Evolutionary conservation across 2,888 invertebrate genomes (phyloP).

Genomic region (Cheilosia variabilis): DNA sequence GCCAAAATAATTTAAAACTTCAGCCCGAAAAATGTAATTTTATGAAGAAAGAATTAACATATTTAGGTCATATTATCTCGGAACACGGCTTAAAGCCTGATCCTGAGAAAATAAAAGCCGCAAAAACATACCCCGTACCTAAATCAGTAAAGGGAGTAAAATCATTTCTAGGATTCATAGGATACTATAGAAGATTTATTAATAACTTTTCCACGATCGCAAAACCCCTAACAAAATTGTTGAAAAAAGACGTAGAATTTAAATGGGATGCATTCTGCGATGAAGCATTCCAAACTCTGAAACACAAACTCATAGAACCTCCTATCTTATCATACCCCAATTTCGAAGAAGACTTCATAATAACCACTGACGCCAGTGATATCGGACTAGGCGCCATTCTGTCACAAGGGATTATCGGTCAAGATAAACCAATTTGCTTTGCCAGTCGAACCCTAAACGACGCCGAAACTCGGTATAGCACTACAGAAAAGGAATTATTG

Average conservation of each 20-base stretch:
- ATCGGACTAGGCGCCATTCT: slow-evolving; percentile 71
- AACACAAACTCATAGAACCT: neutral
- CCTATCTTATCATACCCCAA: slow-evolving; percentile 51
- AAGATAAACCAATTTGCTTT: slow-evolving; percentile 74
- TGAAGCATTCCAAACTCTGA: neutral
- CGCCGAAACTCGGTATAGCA: slow-evolving; percentile 65
- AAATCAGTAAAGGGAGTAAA: slow-evolving; percentile 1
- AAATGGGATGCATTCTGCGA: slow-evolving; percentile 13
- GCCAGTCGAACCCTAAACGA: slow-evolving; percentile 69
- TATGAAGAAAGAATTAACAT: slow-evolving; percentile 39
- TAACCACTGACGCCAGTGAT: slow-evolving; percentile 70
- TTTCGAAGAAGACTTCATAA: slow-evolving; percentile 57
- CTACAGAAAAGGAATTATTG: slow-evolving; percentile 75
- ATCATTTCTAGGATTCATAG: slow-evolving; percentile 9
- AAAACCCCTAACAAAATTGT: slow-evolving; percentile 3
- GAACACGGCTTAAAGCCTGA: neutral
- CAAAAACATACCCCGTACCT: slow-evolving; percentile 2
- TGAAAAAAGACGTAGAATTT: slow-evolving; percentile 5
- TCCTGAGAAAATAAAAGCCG: slow-evolving; percentile 1
- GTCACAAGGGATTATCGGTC: slow-evolving; percentile 66
- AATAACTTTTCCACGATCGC: neutral
- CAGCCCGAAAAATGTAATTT: slow-evolving; percentile 43
- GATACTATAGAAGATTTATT: slow-evolving; percentile 13
- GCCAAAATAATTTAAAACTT: slow-evolving; percentile 36
- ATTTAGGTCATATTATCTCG: slow-evolving; percentile 48